phyloP scores from a whole-genome alignment of 2,888 invertebrate species.

The Dioctria linearis region DNA sequence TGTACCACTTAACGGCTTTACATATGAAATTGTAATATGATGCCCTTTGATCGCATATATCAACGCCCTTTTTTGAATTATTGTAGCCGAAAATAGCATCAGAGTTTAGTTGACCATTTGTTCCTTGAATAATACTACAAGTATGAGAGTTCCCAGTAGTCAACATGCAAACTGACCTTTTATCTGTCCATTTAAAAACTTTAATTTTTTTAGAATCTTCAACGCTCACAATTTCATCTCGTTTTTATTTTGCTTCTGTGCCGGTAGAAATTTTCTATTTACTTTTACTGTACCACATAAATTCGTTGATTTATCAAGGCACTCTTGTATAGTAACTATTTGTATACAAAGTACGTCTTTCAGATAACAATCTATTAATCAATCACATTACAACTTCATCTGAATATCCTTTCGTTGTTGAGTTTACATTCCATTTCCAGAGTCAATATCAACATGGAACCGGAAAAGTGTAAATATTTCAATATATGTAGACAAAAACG shows the following conservation, averaged over 20 bases:
- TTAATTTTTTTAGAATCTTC: constrained; percentile 62
- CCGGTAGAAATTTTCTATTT: constrained; percentile 61
- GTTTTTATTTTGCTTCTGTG: constrained; percentile 60
- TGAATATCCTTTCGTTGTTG: constrained; percentile 53
- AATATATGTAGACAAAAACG: too few relatives aligned
- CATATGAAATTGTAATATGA: constrained; percentile 56
- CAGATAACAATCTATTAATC: not conserved
- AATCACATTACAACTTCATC: constrained; percentile 52
- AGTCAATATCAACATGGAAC: constrained; percentile 41
- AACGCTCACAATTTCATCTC: constrained; percentile 61
- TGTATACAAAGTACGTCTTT: constrained; percentile 60
- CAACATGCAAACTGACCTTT: constrained; percentile 57
- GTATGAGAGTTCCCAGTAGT: constrained; percentile 53
- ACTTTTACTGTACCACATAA: constrained; percentile 61
- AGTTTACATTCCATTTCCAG: constrained; percentile 59
- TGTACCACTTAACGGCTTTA: constrained; percentile 57
- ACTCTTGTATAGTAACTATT: constrained; percentile 64
- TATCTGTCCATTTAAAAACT: constrained; percentile 62
- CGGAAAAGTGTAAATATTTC: too few relatives aligned
- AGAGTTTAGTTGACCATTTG: constrained; percentile 54
- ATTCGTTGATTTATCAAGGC: constrained; percentile 40
- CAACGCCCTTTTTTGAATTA: constrained; percentile 50
- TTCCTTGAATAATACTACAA: constrained; percentile 52
- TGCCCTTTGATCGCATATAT: constrained; percentile 56
- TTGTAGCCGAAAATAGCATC: not conserved